These are phyloP conservation scores for Apotomis capreana DNA, from an alignment of 2,888 invertebrate species.

Conservation along the genomic window DNA sequence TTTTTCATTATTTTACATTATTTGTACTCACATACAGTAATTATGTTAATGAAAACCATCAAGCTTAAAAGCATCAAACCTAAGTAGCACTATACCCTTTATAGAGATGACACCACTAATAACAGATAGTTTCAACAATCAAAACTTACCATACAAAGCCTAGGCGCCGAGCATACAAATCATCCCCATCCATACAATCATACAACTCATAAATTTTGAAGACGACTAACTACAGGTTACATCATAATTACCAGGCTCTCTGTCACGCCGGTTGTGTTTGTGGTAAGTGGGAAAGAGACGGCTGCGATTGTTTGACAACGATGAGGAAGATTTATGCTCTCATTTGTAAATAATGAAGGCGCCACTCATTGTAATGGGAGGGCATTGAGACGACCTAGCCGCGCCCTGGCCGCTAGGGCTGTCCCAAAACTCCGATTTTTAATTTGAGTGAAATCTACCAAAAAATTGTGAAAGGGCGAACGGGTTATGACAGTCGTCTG, in stretches of 20 bases:
- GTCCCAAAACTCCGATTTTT: slow-evolving; percentile 39
- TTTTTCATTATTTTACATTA: too few relatives aligned
- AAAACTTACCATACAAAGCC: slow-evolving; percentile 39
- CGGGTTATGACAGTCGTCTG: too few relatives aligned
- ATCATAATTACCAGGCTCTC: slow-evolving; percentile 48
- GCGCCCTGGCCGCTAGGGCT: slow-evolving; percentile 64
- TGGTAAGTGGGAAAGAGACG: slow-evolving; percentile 46
- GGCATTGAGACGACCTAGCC: slow-evolving; percentile 74
- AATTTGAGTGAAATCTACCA: too few relatives aligned
- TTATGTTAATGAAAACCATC: background rate
- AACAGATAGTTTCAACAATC: slow-evolving; percentile 38
- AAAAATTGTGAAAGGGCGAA: too few relatives aligned
- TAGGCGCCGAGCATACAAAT: slow-evolving; percentile 45
- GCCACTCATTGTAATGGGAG: slow-evolving; percentile 79
- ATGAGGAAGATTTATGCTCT: slow-evolving; percentile 74
- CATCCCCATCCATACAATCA: slow-evolving; percentile 48
- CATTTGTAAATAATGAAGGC: slow-evolving; percentile 81
- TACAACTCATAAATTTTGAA: slow-evolving; percentile 61
- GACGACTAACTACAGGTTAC: slow-evolving; percentile 50
- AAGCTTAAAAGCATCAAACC: slow-evolving; percentile 10
- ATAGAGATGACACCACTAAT: slow-evolving; percentile 49
- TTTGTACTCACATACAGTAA: background rate
- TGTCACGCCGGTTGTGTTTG: slow-evolving; percentile 26
- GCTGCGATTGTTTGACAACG: slow-evolving; percentile 55
- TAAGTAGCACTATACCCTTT: slow-evolving; percentile 14